phyloP scores from a whole-genome alignment of 2,888 invertebrate genomes.

The Tachina grossa region DNA sequence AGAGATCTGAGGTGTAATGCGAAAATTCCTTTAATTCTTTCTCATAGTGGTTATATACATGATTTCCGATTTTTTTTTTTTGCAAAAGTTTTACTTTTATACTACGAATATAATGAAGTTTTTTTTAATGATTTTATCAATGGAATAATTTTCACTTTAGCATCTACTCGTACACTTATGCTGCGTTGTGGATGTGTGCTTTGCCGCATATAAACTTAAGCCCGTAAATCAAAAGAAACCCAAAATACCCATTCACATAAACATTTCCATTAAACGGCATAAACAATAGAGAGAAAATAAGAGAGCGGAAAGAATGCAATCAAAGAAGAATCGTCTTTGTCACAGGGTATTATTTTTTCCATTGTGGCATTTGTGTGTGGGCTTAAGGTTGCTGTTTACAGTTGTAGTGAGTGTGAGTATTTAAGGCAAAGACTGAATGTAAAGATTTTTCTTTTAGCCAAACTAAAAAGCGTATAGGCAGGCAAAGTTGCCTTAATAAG shows the following conservation, averaged over 20 bases:
- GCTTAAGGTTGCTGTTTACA: not conserved
- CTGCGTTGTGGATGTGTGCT: too few species aligned
- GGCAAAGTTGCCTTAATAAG: constrained; percentile 18
- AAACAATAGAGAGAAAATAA: not conserved
- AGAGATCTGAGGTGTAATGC: too few species aligned
- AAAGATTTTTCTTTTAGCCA: constrained; percentile 17
- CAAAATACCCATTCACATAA: not conserved
- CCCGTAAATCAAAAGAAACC: not conserved
- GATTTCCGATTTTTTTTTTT: too few species aligned
- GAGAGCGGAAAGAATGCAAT: constrained; percentile 21
- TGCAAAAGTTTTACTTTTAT: too few species aligned
- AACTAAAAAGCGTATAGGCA: constrained; percentile 32
- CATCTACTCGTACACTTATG: too few species aligned
- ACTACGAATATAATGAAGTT: too few species aligned
- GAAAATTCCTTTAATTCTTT: too few species aligned
- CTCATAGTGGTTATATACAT: too few species aligned
- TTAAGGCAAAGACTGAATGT: constrained; percentile 5
- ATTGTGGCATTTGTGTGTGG: constrained; percentile 31
- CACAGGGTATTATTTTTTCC: constrained; percentile 56
- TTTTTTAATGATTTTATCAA: too few species aligned
- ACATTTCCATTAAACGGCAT: not conserved
- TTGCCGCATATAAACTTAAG: not conserved
- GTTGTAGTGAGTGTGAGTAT: not conserved
- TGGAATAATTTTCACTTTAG: too few species aligned
- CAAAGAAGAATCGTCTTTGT: constrained; percentile 46